These are phyloP conservation scores for Cryptoblepharus egeriae DNA, from an alignment of 2,797 vertebrate species.

Conservation along the genomic window DNA sequence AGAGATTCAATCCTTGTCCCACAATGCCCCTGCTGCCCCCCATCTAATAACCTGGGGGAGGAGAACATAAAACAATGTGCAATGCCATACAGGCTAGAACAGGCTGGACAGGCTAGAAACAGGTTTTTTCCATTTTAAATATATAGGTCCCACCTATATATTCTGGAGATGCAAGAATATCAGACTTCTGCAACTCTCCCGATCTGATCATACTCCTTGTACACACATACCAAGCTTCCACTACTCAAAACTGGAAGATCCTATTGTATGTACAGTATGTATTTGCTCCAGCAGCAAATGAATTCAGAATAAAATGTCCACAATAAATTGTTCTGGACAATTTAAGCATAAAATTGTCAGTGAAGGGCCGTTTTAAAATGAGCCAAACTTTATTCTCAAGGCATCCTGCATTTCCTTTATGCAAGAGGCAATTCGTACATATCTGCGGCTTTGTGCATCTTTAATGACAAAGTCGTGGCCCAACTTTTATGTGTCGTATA, in stretches of 20 bases:
- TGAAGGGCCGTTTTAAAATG: no score
- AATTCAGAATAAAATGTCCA: neutral
- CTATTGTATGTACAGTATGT: neutral
- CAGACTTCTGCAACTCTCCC: neutral
- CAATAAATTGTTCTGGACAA: no score
- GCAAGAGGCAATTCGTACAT: no score
- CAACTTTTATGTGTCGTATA: no score
- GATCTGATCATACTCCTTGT: neutral
- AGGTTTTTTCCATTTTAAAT: neutral
- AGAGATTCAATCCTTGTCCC: neutral
- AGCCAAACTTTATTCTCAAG: no score
- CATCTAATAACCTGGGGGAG: neutral
- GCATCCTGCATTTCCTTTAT: no score
- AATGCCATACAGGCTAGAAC: neutral
- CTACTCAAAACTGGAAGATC: no score
- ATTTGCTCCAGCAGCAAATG: neutral
- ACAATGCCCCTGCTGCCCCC: neutral
- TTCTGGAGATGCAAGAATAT: neutral
- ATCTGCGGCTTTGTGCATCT: no score
- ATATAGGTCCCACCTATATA: neutral
- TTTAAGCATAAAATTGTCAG: no score
- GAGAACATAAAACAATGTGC: neutral
- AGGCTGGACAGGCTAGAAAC: neutral
- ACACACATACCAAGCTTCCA: neutral
- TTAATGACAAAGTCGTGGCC: no score